phyloP scores from a whole-genome alignment of 2,797 vertebrate species.

The Acanthornis magna region DNA sequence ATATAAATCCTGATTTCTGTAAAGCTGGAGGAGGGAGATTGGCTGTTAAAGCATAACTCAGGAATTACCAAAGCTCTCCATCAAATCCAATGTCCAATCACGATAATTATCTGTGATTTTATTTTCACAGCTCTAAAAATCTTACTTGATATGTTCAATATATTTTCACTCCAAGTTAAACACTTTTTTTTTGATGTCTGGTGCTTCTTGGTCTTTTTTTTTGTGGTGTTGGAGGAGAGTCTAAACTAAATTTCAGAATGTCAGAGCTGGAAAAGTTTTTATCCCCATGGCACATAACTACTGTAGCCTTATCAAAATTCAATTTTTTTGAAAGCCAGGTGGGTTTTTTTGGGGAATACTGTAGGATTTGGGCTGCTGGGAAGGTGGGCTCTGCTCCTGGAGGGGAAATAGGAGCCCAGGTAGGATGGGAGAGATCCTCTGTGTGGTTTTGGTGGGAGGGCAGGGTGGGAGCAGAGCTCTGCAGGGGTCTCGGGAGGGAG shows the following conservation, averaged over 20 bases:
- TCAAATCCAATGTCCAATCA: not conserved
- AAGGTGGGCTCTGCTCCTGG: too few species aligned
- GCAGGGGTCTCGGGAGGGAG: too few species aligned
- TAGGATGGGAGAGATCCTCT: too few species aligned
- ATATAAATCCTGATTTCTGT: not conserved
- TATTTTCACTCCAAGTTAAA: not conserved
- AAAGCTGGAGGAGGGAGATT: not conserved
- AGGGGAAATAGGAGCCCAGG: not conserved
- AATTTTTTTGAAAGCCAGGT: not conserved
- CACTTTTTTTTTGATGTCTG: not conserved
- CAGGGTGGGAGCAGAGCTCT: too few species aligned
- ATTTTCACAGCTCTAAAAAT: not conserved
- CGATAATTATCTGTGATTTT: not conserved
- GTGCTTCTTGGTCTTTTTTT: not conserved
- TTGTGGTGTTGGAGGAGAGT: not conserved
- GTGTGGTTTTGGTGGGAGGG: too few species aligned
- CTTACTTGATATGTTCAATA: not conserved
- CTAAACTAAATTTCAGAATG: not conserved
- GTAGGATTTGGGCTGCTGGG: not conserved
- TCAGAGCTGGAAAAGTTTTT: not conserved
- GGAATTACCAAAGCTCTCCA: not conserved
- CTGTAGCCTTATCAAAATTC: not conserved
- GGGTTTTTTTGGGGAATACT: too few species aligned
- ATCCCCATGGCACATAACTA: not conserved
- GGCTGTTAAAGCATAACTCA: not conserved